These are phyloP conservation scores for Lysandra coridon DNA, from an alignment of 2,888 invertebrate species.

Conservation along the genomic window DNA sequence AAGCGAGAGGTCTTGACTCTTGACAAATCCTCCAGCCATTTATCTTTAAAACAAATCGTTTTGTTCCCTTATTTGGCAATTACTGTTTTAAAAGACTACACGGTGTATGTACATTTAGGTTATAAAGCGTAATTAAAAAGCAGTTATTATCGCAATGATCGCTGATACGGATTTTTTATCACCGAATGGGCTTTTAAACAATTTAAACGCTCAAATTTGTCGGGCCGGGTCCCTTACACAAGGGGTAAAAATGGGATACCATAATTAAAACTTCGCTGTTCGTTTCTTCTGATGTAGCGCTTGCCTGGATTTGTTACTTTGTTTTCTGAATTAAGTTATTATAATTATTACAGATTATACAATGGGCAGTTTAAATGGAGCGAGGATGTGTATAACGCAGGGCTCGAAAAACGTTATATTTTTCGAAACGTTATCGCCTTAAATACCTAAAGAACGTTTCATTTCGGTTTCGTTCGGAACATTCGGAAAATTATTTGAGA, in stretches of 20 bases:
- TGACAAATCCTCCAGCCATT: constrained; percentile 42
- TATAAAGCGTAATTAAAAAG: not conserved
- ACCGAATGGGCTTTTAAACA: not conserved
- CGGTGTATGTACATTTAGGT: not conserved
- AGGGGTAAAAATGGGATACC: too few species aligned
- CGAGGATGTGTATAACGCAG: not conserved
- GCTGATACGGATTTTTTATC: not conserved
- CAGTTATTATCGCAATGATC: not conserved
- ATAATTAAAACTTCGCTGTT: too few species aligned
- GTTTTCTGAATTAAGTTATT: too few species aligned
- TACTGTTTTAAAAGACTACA: constrained; percentile 36
- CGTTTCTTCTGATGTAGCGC: too few species aligned
- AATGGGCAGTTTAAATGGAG: not conserved
- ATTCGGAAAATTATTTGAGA: too few species aligned
- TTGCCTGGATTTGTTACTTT: too few species aligned
- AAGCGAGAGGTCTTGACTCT: constrained; percentile 39
- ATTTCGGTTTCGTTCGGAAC: too few species aligned
- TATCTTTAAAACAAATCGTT: constrained; percentile 44
- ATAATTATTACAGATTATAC: too few species aligned
- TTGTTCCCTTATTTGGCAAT: constrained; percentile 41
- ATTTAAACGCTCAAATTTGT: not conserved
- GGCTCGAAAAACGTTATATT: too few species aligned
- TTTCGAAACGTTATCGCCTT: too few species aligned
- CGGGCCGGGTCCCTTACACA: too few species aligned
- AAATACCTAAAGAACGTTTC: too few species aligned